Conservation (phyloP, 2,797 vertebrate species). For the Ficedula albicollis region DNA sequence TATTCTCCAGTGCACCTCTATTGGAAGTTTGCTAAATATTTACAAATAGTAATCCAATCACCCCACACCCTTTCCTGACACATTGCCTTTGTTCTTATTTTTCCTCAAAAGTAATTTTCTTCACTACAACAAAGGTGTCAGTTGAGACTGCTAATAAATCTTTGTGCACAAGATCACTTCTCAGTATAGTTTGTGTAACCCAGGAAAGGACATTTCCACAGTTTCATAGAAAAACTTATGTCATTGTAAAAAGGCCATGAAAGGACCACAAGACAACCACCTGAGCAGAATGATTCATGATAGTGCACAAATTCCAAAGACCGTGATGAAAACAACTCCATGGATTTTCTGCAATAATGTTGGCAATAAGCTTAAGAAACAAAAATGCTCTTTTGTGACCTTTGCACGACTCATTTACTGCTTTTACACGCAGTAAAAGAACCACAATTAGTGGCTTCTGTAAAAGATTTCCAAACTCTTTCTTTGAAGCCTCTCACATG, state of each 20-base stretch:
- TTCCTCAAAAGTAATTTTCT: not conserved
- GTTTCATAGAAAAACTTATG: not conserved
- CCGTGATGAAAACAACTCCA: not conserved
- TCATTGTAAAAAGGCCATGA: not conserved
- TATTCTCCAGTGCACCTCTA: not conserved
- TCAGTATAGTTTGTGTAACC: not conserved
- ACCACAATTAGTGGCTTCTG: not conserved
- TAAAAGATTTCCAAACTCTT: not conserved
- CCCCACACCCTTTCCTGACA: not conserved
- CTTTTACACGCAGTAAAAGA: not conserved
- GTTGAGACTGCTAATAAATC: not conserved
- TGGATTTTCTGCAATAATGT: not conserved
- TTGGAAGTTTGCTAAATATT: not conserved
- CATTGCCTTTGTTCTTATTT: not conserved
- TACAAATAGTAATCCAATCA: not conserved
- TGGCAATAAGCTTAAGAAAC: not conserved
- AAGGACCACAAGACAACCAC: not conserved
- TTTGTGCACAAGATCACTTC: not conserved
- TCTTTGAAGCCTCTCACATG: not conserved
- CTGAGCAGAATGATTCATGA: not conserved
- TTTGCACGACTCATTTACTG: not conserved
- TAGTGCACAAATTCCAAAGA: not conserved
- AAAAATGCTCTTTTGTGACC: not conserved
- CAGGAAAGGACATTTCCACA: not conserved
- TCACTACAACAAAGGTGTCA: not conserved